Base-by-base conservation (phyloP, 2,797 vertebrate species). In the Sphenopsis melanotis region DNA sequence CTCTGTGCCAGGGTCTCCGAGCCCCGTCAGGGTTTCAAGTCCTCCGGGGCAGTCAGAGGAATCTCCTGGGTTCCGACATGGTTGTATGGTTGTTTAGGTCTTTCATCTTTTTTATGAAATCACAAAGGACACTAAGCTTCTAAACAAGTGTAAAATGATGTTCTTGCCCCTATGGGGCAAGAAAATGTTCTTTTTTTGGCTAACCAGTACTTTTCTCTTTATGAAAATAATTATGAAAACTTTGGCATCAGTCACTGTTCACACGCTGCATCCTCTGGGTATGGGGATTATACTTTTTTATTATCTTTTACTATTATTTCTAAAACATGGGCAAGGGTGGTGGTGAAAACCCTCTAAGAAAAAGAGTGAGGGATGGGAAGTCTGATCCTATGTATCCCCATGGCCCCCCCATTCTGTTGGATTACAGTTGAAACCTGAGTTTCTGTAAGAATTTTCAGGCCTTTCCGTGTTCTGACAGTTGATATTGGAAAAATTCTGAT, bases 331-430 rank as follows among this genome's bases (percentile, higher is more conserved):
- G 17, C 39, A 47, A 41, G 32, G 12, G 14, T 27, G 30, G 13
- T 64, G 10, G 8, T 13, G 18, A 53, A 47, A 64, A 74, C 4
- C 2, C 5, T 64, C 34, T 47, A 70, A 61, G 42, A 49, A 66
- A 34, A 55, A 9, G 7, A 10, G 1, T 15, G 4, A 6, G 2
- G 1, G 6, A 10, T 2, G 3, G 14, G 11, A 82, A 64, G 7
- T 29, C 6, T 78, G 17, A 37, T 47, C 18, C 13, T 75, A 2
- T 12, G 2, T 29, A 47, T 70, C 20, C 9, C 53, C 61, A 23
- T 17, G 14, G 21, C 1, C 9, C 15, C 12, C 42, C 21, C 47
- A 0, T 61, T 85, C 23, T 69, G 11, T 21, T 47, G 70, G 30
- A n/a, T 14, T 81, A 15, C 18, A 26, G 27, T 4, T 56, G 30